Base-by-base conservation (phyloP, 1,140 invertebrate species). In the Mya arenaria region DNA sequence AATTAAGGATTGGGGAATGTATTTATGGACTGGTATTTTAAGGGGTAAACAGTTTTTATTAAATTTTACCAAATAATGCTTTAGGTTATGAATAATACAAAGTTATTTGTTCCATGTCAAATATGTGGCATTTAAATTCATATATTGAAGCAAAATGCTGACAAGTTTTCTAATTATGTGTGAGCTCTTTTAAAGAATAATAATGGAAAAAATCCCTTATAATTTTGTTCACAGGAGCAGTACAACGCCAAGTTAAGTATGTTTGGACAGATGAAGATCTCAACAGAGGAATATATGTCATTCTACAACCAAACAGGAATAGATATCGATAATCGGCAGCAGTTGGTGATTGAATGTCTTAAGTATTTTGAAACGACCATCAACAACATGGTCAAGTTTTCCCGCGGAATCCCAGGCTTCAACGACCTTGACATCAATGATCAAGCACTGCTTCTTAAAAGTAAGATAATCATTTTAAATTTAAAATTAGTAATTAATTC, bases 221-320 rank as follows among this genome's bases (percentile, higher is more conserved):
- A 1, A 39, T 60, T 73, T 58, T 17, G 5, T 23, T 13, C 62
- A 34, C 68, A 89, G 86, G 85, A 86, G 48, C 55, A 85, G 56
- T 83, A 86, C 44, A 69, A 32, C 30, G 39, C 82, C n/a, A 82
- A 87, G 58, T 36, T 28, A 63, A 19, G 87, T 36, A 58, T 89
- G 63, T 88, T 88, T 72, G 88, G 87, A 4, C 36, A 68, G 3
- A 63, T 89, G 79, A 84, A 83, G 17, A 69, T 89, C n/a, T 68
- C 85, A 4, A 83, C 78, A 19, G 72, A 89, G 28, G 87, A 89
- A 41, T 88, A 89, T 68, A 41, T 68, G 36, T 66, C 69, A 8
- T 83, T 89, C 39, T 89, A 87, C 78, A 77, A 83, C n/a, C 62
- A 80, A 34, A 89, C 88, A 23, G 88, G 88, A 0, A 84, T 89